Percentiles rank a stretch among this genome's conserved stretches.
Conservation (phyloP, 2,797 vertebrate species). For the Rhadinocentrus ornatus region DNA sequence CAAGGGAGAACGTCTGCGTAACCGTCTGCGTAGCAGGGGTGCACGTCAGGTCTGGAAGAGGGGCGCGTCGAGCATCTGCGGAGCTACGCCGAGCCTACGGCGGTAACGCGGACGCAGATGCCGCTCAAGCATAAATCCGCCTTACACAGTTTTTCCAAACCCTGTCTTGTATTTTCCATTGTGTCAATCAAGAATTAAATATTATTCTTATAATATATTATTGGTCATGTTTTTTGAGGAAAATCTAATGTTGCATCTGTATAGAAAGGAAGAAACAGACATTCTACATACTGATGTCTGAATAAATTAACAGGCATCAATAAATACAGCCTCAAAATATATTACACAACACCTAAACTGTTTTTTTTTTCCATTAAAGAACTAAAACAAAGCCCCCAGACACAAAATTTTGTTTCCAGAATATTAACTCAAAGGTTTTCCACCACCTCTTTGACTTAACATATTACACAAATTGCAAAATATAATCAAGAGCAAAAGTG, state of each 20-base stretch:
- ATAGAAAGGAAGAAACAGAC: not conserved
- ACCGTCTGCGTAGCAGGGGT: too few relatives aligned
- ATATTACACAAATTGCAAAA: slow-evolving; percentile 12
- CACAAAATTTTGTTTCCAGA: not conserved
- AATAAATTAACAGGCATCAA: not conserved
- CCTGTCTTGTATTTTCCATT: not conserved
- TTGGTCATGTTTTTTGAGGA: not conserved
- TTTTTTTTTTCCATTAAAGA: not conserved
- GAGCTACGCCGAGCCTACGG: too few relatives aligned
- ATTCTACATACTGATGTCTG: not conserved
- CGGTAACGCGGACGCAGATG: too few relatives aligned
- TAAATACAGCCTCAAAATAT: not conserved
- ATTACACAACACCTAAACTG: not conserved
- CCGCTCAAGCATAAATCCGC: too few relatives aligned
- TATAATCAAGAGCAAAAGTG: slow-evolving; percentile 13
- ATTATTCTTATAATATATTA: too few relatives aligned
- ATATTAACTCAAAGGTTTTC: not conserved
- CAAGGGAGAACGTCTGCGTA: too few relatives aligned
- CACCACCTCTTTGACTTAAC: slow-evolving; percentile 8
- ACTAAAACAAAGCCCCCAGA: not conserved
- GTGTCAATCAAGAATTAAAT: not conserved
- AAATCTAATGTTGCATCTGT: not conserved
- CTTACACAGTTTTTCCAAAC: too few relatives aligned
- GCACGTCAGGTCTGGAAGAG: too few relatives aligned
- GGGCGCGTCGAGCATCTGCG: too few relatives aligned